A percentile compares a stretch with the other conserved stretches of the same genome.
Conservation (phyloP, 35 echinoderm and acorn worm species). For the Apostichopus californicus region DNA sequence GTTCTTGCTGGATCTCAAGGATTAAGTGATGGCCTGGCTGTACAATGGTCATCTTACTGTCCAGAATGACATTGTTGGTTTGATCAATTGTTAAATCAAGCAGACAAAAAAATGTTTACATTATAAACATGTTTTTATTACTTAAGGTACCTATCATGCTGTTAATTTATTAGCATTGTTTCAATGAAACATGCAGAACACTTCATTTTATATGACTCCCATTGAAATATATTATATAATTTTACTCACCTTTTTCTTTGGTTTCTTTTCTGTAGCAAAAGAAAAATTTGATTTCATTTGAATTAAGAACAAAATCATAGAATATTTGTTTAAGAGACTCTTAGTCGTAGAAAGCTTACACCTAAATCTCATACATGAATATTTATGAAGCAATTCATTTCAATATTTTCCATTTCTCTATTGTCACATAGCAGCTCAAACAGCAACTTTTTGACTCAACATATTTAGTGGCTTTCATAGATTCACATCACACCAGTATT, state of each 20-base stretch:
- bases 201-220: neutral
- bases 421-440: no score
- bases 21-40: neutral
- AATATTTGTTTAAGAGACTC: neutral
- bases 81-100: neutral
- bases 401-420: no score
- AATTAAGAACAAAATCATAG: neutral
- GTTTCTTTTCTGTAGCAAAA: slow-evolving; percentile 50
- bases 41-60: neutral
- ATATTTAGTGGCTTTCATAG: no score
- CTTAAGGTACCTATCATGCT: neutral
- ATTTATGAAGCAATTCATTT: no score
- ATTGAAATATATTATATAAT: neutral
- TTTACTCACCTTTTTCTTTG: slow-evolving; percentile 65
- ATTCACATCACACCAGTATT: no score
- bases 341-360: no score
- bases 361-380: no score
- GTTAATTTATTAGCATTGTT: neutral
- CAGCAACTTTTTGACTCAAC: no score
- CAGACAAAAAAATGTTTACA: no score
- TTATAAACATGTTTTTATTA: no score
- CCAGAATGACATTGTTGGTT: neutral
- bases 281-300: neutral
- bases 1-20: neutral
- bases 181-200: no score